A percentile compares a stretch with the other conserved stretches of the same genome.
These are phyloP conservation scores for Callosobruchus maculatus DNA, from an alignment of 2,888 invertebrate species.

Conservation along the genomic window DNA sequence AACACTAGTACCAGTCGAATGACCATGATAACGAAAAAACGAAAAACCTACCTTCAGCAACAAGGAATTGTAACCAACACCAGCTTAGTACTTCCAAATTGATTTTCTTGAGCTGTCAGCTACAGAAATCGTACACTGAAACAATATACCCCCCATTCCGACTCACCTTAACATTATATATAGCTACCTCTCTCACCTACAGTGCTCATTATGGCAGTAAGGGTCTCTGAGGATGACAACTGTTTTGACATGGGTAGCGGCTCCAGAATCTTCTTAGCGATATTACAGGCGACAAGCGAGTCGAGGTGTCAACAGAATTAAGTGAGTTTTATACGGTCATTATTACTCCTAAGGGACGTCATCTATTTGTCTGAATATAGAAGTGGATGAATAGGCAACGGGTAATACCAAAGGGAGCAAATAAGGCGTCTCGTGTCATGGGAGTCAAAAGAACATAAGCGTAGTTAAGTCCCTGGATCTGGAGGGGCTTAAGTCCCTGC, in stretches of 20 bases:
- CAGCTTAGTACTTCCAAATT: background rate
- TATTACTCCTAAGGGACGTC: background rate
- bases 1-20: too few species aligned
- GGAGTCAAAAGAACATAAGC: too few species aligned
- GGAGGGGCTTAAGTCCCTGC: too few species aligned
- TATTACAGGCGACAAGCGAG: background rate
- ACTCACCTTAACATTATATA: background rate
- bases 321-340: background rate
- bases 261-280: background rate
- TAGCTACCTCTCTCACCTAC: background rate
- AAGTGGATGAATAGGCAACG: background rate
- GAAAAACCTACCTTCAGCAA: too few species aligned
- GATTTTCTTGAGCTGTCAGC: background rate
- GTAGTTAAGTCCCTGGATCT: too few species aligned
- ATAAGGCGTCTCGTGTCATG: too few species aligned
- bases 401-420: too few species aligned
- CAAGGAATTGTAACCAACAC: too few species aligned
- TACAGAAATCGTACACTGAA: background rate
- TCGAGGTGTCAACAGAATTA: background rate
- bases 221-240: background rate
- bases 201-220: background rate
- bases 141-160: background rate
- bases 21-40: too few species aligned
- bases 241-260: background rate
- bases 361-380: background rate